Percentiles rank a stretch among this genome's conserved stretches.
These are phyloP conservation scores for Meghimatium bilineatum DNA, from an alignment of 2,888 invertebrate genomes.

Conservation along the genomic window DNA sequence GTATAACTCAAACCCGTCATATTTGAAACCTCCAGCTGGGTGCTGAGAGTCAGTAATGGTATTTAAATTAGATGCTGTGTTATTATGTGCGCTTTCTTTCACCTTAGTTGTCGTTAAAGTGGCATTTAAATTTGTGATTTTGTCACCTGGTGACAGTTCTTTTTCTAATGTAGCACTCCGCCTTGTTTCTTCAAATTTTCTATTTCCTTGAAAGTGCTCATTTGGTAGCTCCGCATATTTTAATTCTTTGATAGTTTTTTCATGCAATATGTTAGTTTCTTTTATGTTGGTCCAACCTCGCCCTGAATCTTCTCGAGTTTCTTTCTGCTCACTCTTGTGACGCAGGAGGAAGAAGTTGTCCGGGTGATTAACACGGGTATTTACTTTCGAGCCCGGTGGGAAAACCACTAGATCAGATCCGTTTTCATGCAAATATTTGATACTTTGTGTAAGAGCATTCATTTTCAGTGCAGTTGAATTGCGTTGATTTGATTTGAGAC, in stretches of 20 bases:
- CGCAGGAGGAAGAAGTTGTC: background rate
- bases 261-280: background rate
- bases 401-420: background rate
- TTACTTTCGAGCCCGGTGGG: background rate
- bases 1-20: conserved; percentile 46
- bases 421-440: conserved; percentile 16
- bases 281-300: background rate
- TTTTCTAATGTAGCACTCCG: background rate
- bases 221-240: background rate
- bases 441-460: background rate
- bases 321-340: background rate
- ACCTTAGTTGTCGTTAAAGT: background rate
- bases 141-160: background rate
- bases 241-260: background rate
- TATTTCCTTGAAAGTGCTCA: background rate
- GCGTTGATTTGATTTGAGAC: conserved; percentile 25
- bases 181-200: background rate
- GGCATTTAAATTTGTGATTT: background rate
- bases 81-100: background rate
- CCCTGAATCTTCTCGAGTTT: background rate
- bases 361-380: background rate
- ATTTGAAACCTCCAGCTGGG: background rate
- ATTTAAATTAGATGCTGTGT: background rate
- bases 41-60: background rate
- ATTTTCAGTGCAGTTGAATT: conserved; percentile 14